Base-by-base conservation (phyloP, 2,888 invertebrate genomes). In the Gandaritis pyraliata region DNA sequence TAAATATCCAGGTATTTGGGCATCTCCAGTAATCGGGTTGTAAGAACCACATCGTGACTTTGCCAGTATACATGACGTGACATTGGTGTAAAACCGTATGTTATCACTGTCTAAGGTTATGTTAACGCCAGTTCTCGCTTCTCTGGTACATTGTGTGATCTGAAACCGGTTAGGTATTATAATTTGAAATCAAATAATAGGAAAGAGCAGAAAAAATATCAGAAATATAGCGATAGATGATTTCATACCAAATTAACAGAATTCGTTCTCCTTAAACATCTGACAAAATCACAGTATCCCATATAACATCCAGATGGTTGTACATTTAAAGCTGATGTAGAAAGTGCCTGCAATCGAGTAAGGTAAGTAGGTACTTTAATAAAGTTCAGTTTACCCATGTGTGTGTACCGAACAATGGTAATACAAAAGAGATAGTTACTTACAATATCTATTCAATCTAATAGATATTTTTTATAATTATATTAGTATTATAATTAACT, bases 1-100 rank as follows among this genome's bases (percentile, higher is more conserved):
- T 56, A 90, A 83, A 58, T 91, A 86, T 3, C 88, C 89, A 30
- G 93, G 93, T 39, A 92, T 88, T 81, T 94, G 94, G 2, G 93
- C 81, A 61, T 94, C 94, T 12, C 95, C 95, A 0, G 95, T 94
- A 57, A 95, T 94, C 2, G 95, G 95, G 78, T 95, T 95, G 75
- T 88, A 93, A 1, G 88, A 83, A 49, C 93, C 90, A 81, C 95
- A 95, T 56, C 95, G 90, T 1, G 94, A 83, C 73, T 93, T 94
- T 0, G 95, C 94, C 60, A 95, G 80, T 64, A 95, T 92, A 76
- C 95, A 95, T 10, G 94, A 94, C 2, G 95, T 95, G 36, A 95
- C 93, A 76, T 95, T 95, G 30, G 93, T 94, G 73, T 88, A 94
- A 72, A 94, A 93, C 36, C 85, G 76, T n/a, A 93, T 84, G 72